Conservation (phyloP, 2,797 vertebrate genomes). For the Odontamblyopus rebecca region DNA sequence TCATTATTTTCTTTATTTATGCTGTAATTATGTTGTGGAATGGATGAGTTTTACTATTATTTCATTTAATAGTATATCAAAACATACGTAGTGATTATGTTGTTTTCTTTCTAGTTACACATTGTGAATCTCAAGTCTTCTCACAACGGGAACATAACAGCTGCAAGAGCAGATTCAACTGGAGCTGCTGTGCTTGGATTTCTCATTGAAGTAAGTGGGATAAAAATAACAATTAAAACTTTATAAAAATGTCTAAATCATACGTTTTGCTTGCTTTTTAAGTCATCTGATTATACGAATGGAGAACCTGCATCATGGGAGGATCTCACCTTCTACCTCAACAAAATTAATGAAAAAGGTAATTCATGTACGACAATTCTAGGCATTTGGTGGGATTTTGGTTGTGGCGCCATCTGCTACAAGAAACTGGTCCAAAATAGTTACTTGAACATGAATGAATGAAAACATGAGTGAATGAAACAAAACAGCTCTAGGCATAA, state of each 20-base stretch:
- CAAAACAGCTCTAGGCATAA: no score
- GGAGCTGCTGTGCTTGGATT: constrained; percentile 74
- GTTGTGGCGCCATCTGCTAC: no score
- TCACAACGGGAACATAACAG: constrained; percentile 9
- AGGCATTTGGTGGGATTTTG: no score
- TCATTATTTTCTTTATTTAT: no score
- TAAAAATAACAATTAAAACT: not conserved
- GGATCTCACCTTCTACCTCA: constrained; percentile 39
- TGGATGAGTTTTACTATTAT: no score
- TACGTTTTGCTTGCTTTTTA: not conserved
- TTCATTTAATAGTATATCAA: not conserved
- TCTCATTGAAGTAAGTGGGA: constrained; percentile 69
- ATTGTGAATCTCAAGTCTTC: constrained; percentile 64
- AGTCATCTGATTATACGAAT: constrained; percentile 19
- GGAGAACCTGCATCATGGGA: constrained; percentile 53
- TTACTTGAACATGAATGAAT: no score
- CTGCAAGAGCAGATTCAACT: constrained; percentile 26
- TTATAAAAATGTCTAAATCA: no score
- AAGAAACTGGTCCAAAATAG: no score
- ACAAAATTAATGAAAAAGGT: no score
- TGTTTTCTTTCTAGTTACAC: constrained; percentile 67
- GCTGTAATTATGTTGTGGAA: no score
- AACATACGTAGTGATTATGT: no score
- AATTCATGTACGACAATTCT: constrained; percentile 34
- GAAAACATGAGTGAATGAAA: no score